These are phyloP conservation scores for Caranx melampygus DNA, from an alignment of 2,113 vertebrate genomes.

Conservation along the genomic window DNA sequence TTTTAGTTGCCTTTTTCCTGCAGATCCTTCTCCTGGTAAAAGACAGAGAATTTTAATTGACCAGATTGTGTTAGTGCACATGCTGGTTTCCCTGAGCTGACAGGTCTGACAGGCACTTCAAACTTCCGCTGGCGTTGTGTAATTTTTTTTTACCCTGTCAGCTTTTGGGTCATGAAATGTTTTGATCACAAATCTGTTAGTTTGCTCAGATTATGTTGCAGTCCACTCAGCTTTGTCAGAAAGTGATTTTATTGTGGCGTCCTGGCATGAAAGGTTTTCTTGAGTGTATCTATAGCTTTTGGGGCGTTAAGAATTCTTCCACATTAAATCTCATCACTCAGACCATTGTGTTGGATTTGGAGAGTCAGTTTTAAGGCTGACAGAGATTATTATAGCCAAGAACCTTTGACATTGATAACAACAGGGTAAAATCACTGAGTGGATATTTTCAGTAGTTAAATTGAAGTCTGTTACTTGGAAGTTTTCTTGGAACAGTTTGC, in stretches of 20 bases:
- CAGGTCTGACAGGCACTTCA: neutral
- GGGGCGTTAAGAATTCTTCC: neutral
- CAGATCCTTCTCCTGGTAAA: slow-evolving; percentile 4
- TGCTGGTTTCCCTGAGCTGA: neutral
- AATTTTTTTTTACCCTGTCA: neutral
- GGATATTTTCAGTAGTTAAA: neutral
- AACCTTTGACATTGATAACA: neutral
- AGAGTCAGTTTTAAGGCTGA: neutral
- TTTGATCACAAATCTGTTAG: neutral
- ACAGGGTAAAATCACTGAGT: neutral
- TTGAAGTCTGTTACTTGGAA: neutral
- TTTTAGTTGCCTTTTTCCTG: slow-evolving; percentile 17
- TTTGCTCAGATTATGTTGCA: neutral
- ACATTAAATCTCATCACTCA: neutral
- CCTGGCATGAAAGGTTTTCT: neutral
- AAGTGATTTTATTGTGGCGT: neutral
- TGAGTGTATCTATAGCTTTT: neutral
- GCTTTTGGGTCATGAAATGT: neutral
- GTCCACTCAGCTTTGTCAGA: neutral
- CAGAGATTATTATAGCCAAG: neutral
- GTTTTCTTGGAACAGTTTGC: neutral
- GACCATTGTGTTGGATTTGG: neutral
- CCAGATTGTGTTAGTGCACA: neutral
- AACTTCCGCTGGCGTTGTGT: neutral
- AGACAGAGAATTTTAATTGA: slow-evolving; percentile 2